phyloP scores from a whole-genome alignment of 2,888 invertebrate species.

The Napeogenes sylphis region DNA sequence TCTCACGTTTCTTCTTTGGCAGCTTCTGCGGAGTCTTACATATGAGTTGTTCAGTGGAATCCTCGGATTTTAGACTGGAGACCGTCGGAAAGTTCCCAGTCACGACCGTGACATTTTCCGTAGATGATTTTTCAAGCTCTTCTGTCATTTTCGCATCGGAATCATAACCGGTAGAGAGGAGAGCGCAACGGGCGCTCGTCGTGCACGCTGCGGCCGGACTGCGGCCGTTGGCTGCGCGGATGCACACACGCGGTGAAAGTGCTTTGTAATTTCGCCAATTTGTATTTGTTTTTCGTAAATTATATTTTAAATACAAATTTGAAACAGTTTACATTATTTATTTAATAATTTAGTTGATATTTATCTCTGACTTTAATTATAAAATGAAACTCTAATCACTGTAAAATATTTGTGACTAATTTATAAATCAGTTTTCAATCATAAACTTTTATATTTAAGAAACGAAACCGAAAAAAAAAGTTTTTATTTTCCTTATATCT shows the following conservation, averaged over 20 bases:
- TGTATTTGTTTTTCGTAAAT: conserved; percentile 35
- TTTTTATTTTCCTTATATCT: no score
- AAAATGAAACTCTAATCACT: no score
- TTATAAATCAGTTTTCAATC: no score
- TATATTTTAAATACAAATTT: conserved; percentile 9
- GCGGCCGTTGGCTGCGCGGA: conserved; percentile 20
- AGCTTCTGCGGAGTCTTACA: conserved; percentile 72
- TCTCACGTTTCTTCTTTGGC: conserved; percentile 48
- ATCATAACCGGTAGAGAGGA: conserved; percentile 31
- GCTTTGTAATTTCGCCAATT: conserved; percentile 33
- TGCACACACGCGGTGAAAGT: conserved; percentile 40
- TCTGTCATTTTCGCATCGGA: conserved; percentile 39
- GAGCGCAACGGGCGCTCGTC: conserved; percentile 32
- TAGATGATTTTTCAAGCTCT: conserved; percentile 39
- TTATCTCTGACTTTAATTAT: no score
- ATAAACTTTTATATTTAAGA: no score
- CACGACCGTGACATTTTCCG: conserved; percentile 42
- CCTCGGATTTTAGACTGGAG: conserved; percentile 71
- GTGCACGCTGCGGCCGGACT: conserved; percentile 30
- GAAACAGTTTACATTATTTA: no score
- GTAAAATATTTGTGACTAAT: no score
- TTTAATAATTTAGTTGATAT: no score
- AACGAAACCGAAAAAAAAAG: no score
- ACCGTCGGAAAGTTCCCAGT: conserved; percentile 56
- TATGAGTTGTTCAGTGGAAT: conserved; percentile 78